Percentiles rank a stretch among this genome's conserved stretches.
These are phyloP conservation scores for Phalacrocorax carbo DNA, from an alignment of 2,113 vertebrate genomes.

Conservation along the genomic window DNA sequence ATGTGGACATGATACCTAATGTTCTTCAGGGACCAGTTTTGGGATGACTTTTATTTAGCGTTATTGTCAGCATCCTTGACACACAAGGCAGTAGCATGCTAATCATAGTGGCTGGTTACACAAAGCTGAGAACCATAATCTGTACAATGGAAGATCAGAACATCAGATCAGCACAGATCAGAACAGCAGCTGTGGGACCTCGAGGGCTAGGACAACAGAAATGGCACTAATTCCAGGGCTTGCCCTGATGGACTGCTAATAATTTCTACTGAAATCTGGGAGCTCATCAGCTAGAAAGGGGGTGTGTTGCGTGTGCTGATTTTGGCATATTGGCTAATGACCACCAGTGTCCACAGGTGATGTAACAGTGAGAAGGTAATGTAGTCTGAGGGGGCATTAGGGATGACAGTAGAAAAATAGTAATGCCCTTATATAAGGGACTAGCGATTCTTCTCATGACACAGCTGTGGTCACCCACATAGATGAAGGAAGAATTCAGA, in stretches of 20 bases:
- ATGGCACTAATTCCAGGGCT: not conserved
- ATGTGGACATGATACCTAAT: not conserved
- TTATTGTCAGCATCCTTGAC: not conserved
- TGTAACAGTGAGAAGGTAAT: not conserved
- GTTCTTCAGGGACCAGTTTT: not conserved
- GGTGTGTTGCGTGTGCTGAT: not conserved
- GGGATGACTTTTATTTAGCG: not conserved
- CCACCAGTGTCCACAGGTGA: not conserved
- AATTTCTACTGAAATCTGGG: not conserved
- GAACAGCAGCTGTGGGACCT: not conserved
- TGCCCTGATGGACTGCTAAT: not conserved
- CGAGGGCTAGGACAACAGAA: not conserved
- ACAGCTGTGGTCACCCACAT: not conserved
- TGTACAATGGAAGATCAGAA: not conserved
- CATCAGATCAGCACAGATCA: not conserved
- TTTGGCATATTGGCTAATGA: not conserved
- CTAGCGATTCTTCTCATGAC: not conserved
- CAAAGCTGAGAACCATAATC: not conserved
- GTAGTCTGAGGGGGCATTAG: not conserved
- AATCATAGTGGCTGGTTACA: not conserved
- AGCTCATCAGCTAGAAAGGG: not conserved
- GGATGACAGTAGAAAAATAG: not conserved
- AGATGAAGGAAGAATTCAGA: not conserved
- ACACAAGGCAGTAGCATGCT: not conserved
- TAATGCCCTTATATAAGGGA: not conserved